Conservation (phyloP, 2,888 invertebrate genomes). For the Xiphydria camelus region DNA sequence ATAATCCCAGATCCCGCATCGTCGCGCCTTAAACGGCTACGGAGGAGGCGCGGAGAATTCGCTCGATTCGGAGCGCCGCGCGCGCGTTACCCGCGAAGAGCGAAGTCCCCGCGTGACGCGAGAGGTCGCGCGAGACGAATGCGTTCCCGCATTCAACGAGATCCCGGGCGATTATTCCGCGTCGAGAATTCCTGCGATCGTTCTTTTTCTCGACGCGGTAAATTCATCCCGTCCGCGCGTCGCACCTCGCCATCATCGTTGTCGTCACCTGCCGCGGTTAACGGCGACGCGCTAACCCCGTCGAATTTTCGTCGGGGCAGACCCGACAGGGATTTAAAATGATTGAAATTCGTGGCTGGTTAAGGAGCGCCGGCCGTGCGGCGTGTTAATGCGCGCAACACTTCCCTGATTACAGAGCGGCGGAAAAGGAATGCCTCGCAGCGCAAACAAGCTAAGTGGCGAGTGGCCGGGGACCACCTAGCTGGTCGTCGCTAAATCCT, state of each 20-base stretch:
- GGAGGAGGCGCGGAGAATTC: slow-evolving; percentile 39
- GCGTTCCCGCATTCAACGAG: slow-evolving; percentile 17
- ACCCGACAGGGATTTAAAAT: slow-evolving; percentile 7
- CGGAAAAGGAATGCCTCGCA: slow-evolving; percentile 27
- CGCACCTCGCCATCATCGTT: slow-evolving; percentile 15
- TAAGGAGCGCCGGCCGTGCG: slow-evolving; percentile 14
- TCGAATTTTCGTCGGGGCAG: no score
- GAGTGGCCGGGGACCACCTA: slow-evolving; percentile 40
- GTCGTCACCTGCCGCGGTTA: no score
- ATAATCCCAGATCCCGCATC: slow-evolving; percentile 39
- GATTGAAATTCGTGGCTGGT: slow-evolving; percentile 31
- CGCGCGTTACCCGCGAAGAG: background rate
- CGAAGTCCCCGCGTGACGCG: background rate
- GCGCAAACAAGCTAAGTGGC: slow-evolving; percentile 28
- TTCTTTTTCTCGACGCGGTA: background rate
- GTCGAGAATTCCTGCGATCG: background rate
- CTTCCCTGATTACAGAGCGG: slow-evolving; percentile 47
- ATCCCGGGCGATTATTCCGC: no score
- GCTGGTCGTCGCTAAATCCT: slow-evolving; percentile 35
- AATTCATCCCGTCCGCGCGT: slow-evolving; percentile 5
- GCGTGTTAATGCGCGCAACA: slow-evolving; percentile 40
- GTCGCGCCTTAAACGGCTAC: slow-evolving; percentile 44
- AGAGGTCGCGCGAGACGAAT: slow-evolving; percentile 13
- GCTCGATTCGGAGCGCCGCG: no score
- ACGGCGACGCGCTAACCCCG: no score